A percentile compares a stretch with the other conserved stretches of the same genome.
Evolutionary conservation across 2,113 vertebrate species (phyloP).

Genomic region (Grammomys surdaster): DNA sequence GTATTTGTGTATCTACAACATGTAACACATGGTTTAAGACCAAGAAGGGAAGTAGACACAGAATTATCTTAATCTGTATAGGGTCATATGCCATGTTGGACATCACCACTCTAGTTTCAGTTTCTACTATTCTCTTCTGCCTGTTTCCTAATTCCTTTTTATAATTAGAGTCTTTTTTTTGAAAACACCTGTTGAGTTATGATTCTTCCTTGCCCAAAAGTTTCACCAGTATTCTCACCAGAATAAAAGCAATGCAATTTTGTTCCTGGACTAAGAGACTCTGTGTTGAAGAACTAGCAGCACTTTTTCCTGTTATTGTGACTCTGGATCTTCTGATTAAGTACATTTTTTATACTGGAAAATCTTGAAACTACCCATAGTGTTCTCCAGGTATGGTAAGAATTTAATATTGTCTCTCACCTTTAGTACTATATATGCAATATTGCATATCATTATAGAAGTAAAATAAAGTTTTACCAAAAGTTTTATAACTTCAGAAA

Average conservation of each 20-base stretch:
- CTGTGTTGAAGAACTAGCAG: background rate
- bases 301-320: too few relatives aligned
- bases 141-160: background rate
- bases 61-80: background rate
- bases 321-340: background rate
- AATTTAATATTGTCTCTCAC: background rate
- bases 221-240: background rate
- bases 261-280: background rate
- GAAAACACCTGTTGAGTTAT: background rate
- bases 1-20: too few relatives aligned
- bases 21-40: background rate
- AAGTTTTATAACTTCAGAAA: background rate
- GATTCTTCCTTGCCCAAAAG: background rate
- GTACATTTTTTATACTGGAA: background rate
- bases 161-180: background rate
- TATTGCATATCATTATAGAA: too few relatives aligned
- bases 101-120: background rate
- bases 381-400: background rate
- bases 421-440: background rate
- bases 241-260: background rate
- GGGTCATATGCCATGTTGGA: too few relatives aligned
- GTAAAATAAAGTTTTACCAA: background rate
- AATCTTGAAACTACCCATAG: background rate
- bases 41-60: background rate
- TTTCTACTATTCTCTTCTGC: background rate